phyloP scores from a whole-genome alignment of 2,797 vertebrate species.

The Vespertilio murinus region DNA sequence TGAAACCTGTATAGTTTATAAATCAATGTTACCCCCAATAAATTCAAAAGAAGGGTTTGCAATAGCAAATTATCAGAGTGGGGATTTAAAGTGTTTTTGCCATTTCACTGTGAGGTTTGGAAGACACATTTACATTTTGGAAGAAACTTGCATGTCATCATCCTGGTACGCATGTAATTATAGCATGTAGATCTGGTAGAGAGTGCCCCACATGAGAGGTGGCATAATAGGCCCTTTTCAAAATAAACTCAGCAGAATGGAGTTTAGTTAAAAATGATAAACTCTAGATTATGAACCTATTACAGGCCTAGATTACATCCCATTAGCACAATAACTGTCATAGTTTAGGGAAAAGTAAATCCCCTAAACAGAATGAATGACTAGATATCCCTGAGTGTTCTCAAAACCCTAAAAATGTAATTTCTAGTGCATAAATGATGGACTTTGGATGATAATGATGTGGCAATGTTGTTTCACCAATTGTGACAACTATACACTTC shows the following conservation, averaged over 20 bases:
- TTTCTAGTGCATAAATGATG: neutral
- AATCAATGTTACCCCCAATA: neutral
- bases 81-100: constrained; percentile 57
- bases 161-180: neutral
- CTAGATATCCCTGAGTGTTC: neutral
- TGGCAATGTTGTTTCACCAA: neutral
- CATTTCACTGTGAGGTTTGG: neutral
- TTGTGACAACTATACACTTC: neutral
- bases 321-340: neutral
- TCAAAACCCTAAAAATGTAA: neutral
- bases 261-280: neutral
- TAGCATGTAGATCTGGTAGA: neutral
- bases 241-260: neutral
- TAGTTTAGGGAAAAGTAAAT: neutral
- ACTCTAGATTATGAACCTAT: neutral
- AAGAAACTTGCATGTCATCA: neutral
- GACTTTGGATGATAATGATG: neutral
- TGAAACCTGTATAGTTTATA: neutral
- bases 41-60: neutral
- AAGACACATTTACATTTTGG: constrained; percentile 23
- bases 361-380: neutral
- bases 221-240: neutral
- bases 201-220: neutral
- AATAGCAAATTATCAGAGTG: constrained; percentile 41
- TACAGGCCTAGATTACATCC: neutral